phyloP scores from a whole-genome alignment of 2,888 invertebrate species.

The Neoscelio sp. region DNA sequence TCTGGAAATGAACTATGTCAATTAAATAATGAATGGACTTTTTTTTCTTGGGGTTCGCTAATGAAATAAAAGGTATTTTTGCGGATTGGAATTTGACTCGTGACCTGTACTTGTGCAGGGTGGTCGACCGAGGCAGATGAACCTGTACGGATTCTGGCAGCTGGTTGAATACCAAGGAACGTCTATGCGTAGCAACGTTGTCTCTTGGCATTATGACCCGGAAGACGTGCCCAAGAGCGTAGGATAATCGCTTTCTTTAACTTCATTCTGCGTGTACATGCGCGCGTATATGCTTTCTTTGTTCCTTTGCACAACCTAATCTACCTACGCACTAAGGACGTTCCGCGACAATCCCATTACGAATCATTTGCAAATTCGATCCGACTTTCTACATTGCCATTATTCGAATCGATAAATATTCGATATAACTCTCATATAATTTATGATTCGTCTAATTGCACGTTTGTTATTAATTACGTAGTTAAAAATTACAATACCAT shows the following conservation, averaged over 20 bases:
- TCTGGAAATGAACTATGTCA: too few relatives aligned
- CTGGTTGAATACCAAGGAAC: slow-evolving; percentile 77
- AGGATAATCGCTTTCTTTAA: slow-evolving; percentile 69
- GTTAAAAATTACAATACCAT: too few relatives aligned
- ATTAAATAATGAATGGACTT: too few relatives aligned
- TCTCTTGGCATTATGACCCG: slow-evolving; percentile 80
- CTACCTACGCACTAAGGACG: slow-evolving; percentile 59
- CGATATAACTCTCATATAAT: slow-evolving; percentile 12
- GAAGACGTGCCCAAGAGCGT: slow-evolving; percentile 73
- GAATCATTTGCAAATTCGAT: slow-evolving; percentile 61
- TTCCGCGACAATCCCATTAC: slow-evolving; percentile 60
- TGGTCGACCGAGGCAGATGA: slow-evolving; percentile 72
- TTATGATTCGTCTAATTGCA: too few relatives aligned
- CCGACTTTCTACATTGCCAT: slow-evolving; percentile 51
- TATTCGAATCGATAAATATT: slow-evolving; percentile 50
- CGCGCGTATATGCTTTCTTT: slow-evolving; percentile 62
- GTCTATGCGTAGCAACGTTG: slow-evolving; percentile 76
- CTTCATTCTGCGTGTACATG: slow-evolving; percentile 41
- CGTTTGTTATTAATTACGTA: too few relatives aligned
- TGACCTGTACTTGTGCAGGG: slow-evolving; percentile 44
- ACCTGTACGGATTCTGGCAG: slow-evolving; percentile 78
- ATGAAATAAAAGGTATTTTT: too few relatives aligned
- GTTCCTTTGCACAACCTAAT: slow-evolving; percentile 56
- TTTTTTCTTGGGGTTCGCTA: too few relatives aligned
- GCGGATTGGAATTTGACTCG: slow-evolving; percentile 9